These are phyloP conservation scores for Eleginops maclovinus DNA, from an alignment of 2,113 vertebrate genomes.

Conservation along the genomic window DNA sequence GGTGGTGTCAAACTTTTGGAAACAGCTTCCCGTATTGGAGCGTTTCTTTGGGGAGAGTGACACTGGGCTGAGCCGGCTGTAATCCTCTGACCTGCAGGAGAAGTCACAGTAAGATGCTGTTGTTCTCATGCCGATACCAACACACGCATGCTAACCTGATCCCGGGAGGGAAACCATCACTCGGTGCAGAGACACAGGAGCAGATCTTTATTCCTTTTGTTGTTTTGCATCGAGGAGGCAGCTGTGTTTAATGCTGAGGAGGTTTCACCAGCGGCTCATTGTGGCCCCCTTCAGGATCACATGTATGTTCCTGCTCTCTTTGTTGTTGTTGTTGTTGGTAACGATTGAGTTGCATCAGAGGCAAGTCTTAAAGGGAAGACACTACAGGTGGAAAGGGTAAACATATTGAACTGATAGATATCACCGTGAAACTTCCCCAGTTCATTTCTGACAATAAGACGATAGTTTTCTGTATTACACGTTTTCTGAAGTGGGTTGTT, in stretches of 20 bases:
- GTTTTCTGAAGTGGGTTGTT: too few species aligned
- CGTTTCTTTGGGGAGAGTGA: conserved; percentile 54
- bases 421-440: too few species aligned
- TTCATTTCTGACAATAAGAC: too few species aligned
- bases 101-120: conserved; percentile 72
- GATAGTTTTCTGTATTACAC: too few species aligned
- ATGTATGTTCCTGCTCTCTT: conserved; percentile 52
- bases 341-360: too few species aligned
- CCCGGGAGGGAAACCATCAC: neutral
- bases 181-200: neutral
- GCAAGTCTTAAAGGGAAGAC: too few species aligned
- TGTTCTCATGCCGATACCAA: conserved; percentile 55
- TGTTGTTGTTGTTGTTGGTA: conserved; percentile 8
- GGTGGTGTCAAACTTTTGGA: conserved; percentile 28
- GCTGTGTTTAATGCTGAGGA: conserved; percentile 50
- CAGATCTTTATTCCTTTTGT: conserved; percentile 9
- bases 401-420: too few species aligned
- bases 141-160: conserved; percentile 33
- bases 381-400: too few species aligned
- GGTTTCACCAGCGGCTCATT: conserved; percentile 71
- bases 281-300: conserved; percentile 77
- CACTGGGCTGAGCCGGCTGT: conserved; percentile 58
- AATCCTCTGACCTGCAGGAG: conserved; percentile 78
- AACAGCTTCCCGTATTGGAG: conserved; percentile 34
- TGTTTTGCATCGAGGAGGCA: conserved; percentile 35